Base-by-base conservation (phyloP, 2,797 vertebrate species). In the Sparus aurata region DNA sequence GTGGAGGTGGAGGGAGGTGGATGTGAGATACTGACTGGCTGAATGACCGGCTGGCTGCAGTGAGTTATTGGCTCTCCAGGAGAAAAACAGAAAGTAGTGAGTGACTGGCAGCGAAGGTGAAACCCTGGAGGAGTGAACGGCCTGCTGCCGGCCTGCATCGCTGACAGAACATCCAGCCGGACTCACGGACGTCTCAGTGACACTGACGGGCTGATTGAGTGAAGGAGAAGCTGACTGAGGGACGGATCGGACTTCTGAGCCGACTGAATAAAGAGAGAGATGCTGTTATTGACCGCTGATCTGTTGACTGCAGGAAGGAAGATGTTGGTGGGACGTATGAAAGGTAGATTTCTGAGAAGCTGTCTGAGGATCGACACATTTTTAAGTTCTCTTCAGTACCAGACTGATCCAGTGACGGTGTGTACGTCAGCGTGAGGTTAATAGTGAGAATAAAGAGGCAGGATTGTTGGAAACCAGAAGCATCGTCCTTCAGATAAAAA, bases 1-100 rank as follows among this genome's bases (percentile, higher is more conserved):
- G 68, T 54, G 70, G 67, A 74, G 52, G 46, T 54, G 47, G 62
- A 16, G 27, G 47, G 20, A 45, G 67, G 59, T 43, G 53, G 61
- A 63, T 23, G 1, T 4, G 10, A 74, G 67, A 73, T 50, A 43
- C 46, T 1, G 55, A n/a, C 52, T 12, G 53, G 34, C 46, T 45
- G 67, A 52, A 38, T 25, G 22, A 27, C 3, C 49, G 30, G 49
- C n/a, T 58, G 71, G 59, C 61, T 43, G 58, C 1, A 46, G 18
- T 60, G 61, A 80, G 34, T 74, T 49, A 60, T 70, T 41, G 38
- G 50, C 75, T 62, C 41, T 62, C 45, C 45, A 57, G 1, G 15
- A 23, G 22, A 27, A 45, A 55, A 4, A 23, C n/a, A 53, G n/a
- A n/a, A 25, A 25, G 25, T 7, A 18, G 6, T 43, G 34, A 45